Percentiles rank a stretch among this genome's conserved stretches.
phyloP scores from a whole-genome alignment of 2,797 vertebrate genomes.

The Tapirus indicus region DNA sequence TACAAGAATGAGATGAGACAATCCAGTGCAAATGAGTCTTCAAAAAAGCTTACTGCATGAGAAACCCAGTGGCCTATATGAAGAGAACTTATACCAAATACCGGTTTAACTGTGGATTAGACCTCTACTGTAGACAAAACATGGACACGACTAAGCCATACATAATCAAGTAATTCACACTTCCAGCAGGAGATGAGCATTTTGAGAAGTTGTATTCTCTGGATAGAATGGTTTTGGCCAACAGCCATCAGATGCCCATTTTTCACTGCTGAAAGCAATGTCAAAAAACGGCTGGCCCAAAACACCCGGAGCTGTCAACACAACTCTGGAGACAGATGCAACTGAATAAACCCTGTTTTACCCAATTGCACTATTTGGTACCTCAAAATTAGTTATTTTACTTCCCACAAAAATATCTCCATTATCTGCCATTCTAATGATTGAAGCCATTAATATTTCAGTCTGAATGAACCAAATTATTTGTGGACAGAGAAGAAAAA shows the following conservation, averaged over 20 bases:
- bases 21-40: conserved; percentile 84
- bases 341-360: conserved; percentile 86
- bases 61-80: conserved; percentile 84
- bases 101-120: conserved; percentile 81
- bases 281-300: conserved; percentile 82
- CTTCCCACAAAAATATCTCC: conserved; percentile 68
- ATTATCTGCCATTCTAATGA: conserved; percentile 66
- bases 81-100: conserved; percentile 84
- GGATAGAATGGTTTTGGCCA: conserved; percentile 81
- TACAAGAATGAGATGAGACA: conserved; percentile 88
- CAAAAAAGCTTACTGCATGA: conserved; percentile 82
- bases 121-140: conserved; percentile 78
- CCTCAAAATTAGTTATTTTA: conserved; percentile 84
- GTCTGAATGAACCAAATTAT: conserved; percentile 72
- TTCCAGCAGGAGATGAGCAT: conserved; percentile 86
- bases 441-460: conserved; percentile 53
- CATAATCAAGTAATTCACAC: conserved; percentile 89
- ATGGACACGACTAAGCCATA: conserved; percentile 80
- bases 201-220: conserved; percentile 85
- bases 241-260: conserved; percentile 81
- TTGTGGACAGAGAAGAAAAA: conserved; percentile 58
- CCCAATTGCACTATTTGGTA: conserved; percentile 89
- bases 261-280: conserved; percentile 81
- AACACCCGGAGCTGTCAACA: conserved; percentile 74
- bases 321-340: conserved; percentile 80